Conservation (phyloP, 2,888 invertebrate species). For the Protula sp. region DNA sequence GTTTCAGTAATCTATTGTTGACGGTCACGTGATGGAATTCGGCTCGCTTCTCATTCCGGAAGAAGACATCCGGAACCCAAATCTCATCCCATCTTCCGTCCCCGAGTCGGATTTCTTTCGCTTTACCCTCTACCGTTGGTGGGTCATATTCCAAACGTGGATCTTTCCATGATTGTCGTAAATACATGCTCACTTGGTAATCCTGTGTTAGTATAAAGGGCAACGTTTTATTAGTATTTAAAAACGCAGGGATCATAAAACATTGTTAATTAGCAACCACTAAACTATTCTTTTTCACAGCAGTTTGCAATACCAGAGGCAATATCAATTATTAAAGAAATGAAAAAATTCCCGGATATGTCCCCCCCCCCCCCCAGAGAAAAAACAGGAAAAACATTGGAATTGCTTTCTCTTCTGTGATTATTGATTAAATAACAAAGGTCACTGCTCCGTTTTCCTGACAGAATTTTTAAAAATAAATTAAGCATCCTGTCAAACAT, state of each 20-base stretch:
- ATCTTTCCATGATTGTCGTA: constrained; percentile 88
- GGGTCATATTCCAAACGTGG: constrained; percentile 61
- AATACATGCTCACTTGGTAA: constrained; percentile 85
- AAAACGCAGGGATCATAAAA: not conserved
- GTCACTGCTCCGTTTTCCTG: no score
- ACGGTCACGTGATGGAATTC: constrained; percentile 19
- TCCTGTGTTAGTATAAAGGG: constrained; percentile 60
- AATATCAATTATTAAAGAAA: no score
- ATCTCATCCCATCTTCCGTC: constrained; percentile 19
- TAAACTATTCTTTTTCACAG: no score
- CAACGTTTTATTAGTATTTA: no score
- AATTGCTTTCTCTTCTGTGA: no score
- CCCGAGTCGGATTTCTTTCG: constrained; percentile 14
- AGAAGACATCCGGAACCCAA: constrained; percentile 26
- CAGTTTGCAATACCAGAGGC: no score
- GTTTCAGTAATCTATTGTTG: constrained; percentile 11
- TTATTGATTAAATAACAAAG: no score
- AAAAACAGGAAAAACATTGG: no score
- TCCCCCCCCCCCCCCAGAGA: no score
- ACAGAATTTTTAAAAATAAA: no score
- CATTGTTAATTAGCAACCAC: not conserved
- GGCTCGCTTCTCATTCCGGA: constrained; percentile 23
- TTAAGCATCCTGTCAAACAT: no score
- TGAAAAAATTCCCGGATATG: no score
- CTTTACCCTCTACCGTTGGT: not conserved